These are phyloP conservation scores for Drosophila yakuba DNA, from an alignment of 1,140 invertebrate species.

Conservation along the genomic window DNA sequence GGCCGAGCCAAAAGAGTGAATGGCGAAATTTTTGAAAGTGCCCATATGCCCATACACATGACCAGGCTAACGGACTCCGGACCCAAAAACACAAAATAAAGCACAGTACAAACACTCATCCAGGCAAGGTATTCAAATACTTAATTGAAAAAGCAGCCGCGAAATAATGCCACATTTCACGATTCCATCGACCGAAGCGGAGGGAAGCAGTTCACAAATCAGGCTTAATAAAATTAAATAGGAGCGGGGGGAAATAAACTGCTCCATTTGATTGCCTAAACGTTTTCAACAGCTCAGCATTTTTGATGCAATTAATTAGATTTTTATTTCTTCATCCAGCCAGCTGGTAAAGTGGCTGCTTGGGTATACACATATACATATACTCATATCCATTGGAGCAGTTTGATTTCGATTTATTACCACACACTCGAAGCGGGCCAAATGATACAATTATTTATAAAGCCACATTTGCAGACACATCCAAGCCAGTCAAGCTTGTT, in stretches of 20 bases:
- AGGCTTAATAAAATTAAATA: constrained; percentile 40
- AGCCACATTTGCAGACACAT: constrained; percentile 14
- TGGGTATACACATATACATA: neutral
- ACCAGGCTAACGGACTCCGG: constrained; percentile 17
- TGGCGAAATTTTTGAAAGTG: constrained; percentile 63
- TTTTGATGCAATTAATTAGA: constrained; percentile 80
- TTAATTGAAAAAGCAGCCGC: constrained; percentile 61
- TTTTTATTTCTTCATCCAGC: constrained; percentile 78
- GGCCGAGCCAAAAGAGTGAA: constrained; percentile 40
- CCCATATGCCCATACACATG: constrained; percentile 10
- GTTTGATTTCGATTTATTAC: constrained; percentile 82
- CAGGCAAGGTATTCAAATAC: constrained; percentile 60
- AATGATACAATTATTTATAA: constrained; percentile 78
- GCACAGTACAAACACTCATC: constrained; percentile 43
- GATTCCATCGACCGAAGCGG: constrained; percentile 34
- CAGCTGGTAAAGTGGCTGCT: constrained; percentile 14
- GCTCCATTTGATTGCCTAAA: constrained; percentile 79
- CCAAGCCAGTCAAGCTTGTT: constrained; percentile 75
- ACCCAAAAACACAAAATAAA: constrained; percentile 14
- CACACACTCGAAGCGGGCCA: constrained; percentile 58
- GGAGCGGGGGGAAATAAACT: constrained; percentile 32
- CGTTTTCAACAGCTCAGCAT: constrained; percentile 74
- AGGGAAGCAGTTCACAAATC: constrained; percentile 45
- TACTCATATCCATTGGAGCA: constrained; percentile 23
- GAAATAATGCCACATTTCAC: constrained; percentile 60